Base-by-base conservation (phyloP, 2,113 vertebrate genomes). In the Gallinago jamesoni region DNA sequence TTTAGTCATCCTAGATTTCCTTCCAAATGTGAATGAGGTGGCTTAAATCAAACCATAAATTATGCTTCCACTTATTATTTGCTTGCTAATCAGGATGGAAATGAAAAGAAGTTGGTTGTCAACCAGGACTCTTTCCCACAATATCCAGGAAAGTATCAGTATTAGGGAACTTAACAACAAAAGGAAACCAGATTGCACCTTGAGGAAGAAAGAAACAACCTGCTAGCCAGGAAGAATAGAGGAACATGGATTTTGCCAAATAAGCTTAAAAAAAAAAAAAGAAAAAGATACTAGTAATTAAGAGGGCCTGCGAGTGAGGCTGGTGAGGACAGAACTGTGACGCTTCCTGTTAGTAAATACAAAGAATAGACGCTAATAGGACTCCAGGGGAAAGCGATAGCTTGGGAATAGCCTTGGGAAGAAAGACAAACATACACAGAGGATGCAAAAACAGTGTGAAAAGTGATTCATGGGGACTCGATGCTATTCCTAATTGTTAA, bases 311-410 rank as follows among this genome's bases (percentile, higher is more conserved):
- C 1, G 35, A 89, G 92, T 88, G 87, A 92, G 75, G 83, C 87
- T 62, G 57, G 39, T 59, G 89, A 97, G 89, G 96, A 96, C 95
- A 91, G 82, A 96, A 69, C 53, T 73, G 90, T 41, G 64, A 90
- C 13, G 87, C 72, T 98, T 98, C 98, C 98, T 98, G 98, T 97
- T 97, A 96, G 94, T 97, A 97, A 97, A 98, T 95, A 98, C 80
- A 96, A 96, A 96, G 97, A 97, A 94, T 66, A 45, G 95, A 57
- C 12, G 82, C 56, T 98, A 98, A 98, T 96, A 89, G 97, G 96
- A 85, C 98, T 97, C 98, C 60, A 90, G 96, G 97, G 98, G 94
- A 97, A 97, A 94, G 74, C 66, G 3, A 15, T 35, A 86, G 93
- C 89, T 94, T 95, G 97, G 96, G 97, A 97, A 96, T 96, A 89